Evolutionary conservation across 2,797 vertebrate species (phyloP).

Genomic region (Enteromius argenteus): DNA sequence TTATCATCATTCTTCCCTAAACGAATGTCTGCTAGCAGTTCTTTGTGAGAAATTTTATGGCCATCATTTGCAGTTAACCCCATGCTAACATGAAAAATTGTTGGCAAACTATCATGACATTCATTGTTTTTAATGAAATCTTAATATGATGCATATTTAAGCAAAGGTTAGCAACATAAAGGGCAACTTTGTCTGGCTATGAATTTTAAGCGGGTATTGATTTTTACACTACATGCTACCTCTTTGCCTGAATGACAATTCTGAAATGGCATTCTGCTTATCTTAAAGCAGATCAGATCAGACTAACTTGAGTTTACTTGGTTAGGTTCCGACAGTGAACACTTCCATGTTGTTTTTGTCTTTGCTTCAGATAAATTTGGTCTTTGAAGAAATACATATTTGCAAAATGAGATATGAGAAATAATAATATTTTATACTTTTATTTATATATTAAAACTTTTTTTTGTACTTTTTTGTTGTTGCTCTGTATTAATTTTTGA

Average conservation of each 20-base stretch:
- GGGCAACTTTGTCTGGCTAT: slow-evolving; percentile 99
- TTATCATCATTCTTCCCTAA: slow-evolving; percentile 58
- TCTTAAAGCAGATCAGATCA: slow-evolving; percentile 78
- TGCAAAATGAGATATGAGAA: background rate
- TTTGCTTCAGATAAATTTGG: background rate
- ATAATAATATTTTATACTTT: background rate
- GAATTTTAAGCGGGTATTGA: slow-evolving; percentile 99
- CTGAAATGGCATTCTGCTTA: slow-evolving; percentile 87
- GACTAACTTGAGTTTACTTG: slow-evolving; percentile 62
- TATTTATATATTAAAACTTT: background rate
- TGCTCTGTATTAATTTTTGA: background rate
- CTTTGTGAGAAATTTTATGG: slow-evolving; percentile 72
- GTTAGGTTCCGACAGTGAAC: slow-evolving; percentile 1
- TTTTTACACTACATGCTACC: slow-evolving; percentile 92
- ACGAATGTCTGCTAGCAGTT: slow-evolving; percentile 42
- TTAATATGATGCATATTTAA: slow-evolving; percentile 89
- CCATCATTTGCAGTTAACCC: slow-evolving; percentile 82
- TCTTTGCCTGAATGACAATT: slow-evolving; percentile 88
- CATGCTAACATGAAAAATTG: slow-evolving; percentile 80
- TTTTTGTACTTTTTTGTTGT: background rate
- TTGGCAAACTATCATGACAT: slow-evolving; percentile 85
- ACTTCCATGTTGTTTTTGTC: background rate
- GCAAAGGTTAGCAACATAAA: slow-evolving; percentile 93
- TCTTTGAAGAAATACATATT: slow-evolving; percentile 3
- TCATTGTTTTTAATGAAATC: slow-evolving; percentile 89